A percentile compares a stretch with the other conserved stretches of the same genome.
phyloP scores from a whole-genome alignment of 2,113 vertebrate species.

The Eretmochelys imbricata region DNA sequence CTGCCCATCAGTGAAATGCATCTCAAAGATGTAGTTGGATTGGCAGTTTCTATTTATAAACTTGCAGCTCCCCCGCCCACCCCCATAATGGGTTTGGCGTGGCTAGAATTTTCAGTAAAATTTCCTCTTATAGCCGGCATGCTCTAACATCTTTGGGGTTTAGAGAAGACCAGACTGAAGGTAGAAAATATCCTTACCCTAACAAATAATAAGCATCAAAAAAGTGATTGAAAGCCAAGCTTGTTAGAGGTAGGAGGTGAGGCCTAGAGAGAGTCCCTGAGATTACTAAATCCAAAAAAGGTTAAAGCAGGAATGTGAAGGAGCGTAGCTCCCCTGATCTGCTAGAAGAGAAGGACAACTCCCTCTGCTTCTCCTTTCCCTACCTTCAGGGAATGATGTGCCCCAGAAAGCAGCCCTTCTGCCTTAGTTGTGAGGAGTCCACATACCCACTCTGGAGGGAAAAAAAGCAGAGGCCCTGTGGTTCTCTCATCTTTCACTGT shows the following conservation, averaged over 20 bases:
- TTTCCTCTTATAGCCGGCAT: constrained; percentile 58
- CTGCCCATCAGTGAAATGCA: constrained; percentile 51
- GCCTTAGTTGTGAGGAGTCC: not conserved
- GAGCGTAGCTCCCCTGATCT: not conserved
- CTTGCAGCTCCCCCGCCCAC: constrained; percentile 27
- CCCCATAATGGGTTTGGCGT: constrained; percentile 3
- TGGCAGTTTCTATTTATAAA: constrained; percentile 72
- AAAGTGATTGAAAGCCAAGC: not conserved
- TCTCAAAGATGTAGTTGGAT: constrained; percentile 55
- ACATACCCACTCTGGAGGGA: not conserved
- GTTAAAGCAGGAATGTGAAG: not conserved
- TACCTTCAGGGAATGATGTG: not conserved
- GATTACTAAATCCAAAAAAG: not conserved
- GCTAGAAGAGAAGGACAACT: too few relatives aligned
- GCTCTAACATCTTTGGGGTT: not conserved
- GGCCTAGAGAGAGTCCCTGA: not conserved
- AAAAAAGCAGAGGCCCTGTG: not conserved
- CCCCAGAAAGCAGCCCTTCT: not conserved
- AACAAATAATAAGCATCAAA: not conserved
- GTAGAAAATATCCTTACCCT: not conserved
- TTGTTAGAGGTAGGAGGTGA: not conserved
- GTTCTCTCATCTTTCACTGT: not conserved
- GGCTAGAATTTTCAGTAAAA: constrained; percentile 55
- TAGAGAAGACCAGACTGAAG: not conserved
- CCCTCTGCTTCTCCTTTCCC: not conserved